Conservation (phyloP, 2,888 invertebrate genomes). For the Drosophila buzzatii region DNA sequence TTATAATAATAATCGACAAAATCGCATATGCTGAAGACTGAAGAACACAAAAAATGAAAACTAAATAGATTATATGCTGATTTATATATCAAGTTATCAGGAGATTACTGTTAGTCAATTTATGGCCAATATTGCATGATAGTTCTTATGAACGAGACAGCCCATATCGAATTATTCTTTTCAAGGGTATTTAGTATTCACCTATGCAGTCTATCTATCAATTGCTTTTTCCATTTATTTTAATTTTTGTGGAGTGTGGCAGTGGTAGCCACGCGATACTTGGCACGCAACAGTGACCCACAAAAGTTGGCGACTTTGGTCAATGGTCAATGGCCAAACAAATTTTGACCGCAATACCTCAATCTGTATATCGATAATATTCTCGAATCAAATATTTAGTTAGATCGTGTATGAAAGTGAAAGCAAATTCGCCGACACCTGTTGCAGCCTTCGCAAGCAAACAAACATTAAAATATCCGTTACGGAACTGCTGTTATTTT, state of each 20-base stretch:
- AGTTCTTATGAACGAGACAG: neutral
- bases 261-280: constrained; percentile 33
- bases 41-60: neutral
- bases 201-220: neutral
- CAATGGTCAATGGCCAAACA: constrained; percentile 23
- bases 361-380: constrained; percentile 6
- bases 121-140: neutral
- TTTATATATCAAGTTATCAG: too few relatives aligned
- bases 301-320: constrained; percentile 39
- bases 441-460: constrained; percentile 39
- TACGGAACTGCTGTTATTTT: constrained; percentile 45
- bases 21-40: neutral
- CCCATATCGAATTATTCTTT: too few relatives aligned
- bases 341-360: constrained; percentile 14
- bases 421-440: constrained; percentile 25
- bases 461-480: constrained; percentile 18
- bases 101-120: too few relatives aligned
- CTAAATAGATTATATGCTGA: too few relatives aligned
- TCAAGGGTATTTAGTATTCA: neutral
- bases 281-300: constrained; percentile 59
- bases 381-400: neutral
- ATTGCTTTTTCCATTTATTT: constrained; percentile 15
- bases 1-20: neutral
- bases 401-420: constrained; percentile 35
- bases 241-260: constrained; percentile 6